These are phyloP conservation scores for Thoracochromis brauschi DNA, from an alignment of 2,113 vertebrate genomes.

Conservation along the genomic window DNA sequence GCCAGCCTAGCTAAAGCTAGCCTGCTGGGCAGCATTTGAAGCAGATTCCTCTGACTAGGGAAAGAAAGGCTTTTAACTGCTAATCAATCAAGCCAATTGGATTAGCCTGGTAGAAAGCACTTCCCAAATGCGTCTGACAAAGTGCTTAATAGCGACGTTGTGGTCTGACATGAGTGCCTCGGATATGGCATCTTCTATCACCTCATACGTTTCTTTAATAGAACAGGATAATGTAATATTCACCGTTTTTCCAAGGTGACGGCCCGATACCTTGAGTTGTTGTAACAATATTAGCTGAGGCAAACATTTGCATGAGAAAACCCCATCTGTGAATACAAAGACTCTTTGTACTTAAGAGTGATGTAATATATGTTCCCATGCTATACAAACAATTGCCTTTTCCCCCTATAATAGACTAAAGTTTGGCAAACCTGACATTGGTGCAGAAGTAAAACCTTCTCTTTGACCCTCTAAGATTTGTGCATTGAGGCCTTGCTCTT, in stretches of 20 bases:
- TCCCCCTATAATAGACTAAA: not conserved
- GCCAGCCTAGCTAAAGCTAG: constrained; percentile 33
- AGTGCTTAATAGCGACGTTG: constrained; percentile 64
- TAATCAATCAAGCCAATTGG: constrained; percentile 65
- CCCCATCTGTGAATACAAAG: constrained; percentile 37
- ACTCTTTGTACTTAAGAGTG: constrained; percentile 29
- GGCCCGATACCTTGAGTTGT: not conserved
- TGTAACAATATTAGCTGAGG: constrained; percentile 10
- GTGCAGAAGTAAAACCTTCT: not conserved
- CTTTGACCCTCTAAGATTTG: not conserved
- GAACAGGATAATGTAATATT: constrained; percentile 20
- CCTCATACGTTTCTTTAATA: constrained; percentile 47
- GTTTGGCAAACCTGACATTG: constrained; percentile 7
- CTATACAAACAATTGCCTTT: constrained; percentile 28
- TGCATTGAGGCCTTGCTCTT: not conserved
- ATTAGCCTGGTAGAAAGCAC: constrained; percentile 61
- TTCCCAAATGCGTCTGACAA: constrained; percentile 67
- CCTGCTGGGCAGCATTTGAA: constrained; percentile 55
- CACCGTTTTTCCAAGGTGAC: constrained; percentile 5
- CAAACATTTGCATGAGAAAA: constrained; percentile 46
- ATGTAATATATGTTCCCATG: constrained; percentile 40
- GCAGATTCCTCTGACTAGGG: constrained; percentile 47
- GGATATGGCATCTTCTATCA: constrained; percentile 51
- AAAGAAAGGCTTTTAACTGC: constrained; percentile 71
- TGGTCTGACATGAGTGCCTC: constrained; percentile 59